Conservation (phyloP, 2,888 invertebrate genomes). For the Dascillus cervinus region DNA sequence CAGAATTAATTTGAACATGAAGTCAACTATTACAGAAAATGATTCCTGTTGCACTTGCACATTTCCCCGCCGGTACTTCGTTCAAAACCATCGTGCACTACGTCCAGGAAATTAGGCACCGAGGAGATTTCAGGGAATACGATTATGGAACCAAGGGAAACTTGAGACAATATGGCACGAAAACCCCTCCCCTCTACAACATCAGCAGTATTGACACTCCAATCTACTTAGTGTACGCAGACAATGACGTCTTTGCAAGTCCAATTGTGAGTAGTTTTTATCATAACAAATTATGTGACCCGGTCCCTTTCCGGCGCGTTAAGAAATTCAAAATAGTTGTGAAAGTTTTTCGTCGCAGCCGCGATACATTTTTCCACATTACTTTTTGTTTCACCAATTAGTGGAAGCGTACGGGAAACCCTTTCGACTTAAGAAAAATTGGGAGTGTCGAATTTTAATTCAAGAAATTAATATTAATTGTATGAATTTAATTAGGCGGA, state of each 20-base stretch:
- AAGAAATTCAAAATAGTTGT: no score
- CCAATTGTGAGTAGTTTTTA: constrained; percentile 39
- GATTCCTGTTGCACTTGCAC: constrained; percentile 59
- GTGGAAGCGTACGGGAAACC: no score
- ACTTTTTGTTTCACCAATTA: no score
- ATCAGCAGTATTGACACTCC: constrained; percentile 55
- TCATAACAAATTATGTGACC: neutral
- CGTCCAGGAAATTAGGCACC: constrained; percentile 50
- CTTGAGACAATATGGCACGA: constrained; percentile 49
- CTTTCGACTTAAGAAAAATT: no score
- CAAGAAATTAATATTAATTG: no score
- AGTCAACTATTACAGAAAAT: constrained; percentile 44
- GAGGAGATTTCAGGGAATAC: constrained; percentile 47
- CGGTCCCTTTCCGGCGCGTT: neutral
- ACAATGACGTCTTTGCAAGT: constrained; percentile 68
- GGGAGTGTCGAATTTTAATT: no score
- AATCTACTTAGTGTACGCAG: constrained; percentile 57
- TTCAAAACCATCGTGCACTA: constrained; percentile 65
- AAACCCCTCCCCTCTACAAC: constrained; percentile 55
- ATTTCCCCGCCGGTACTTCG: constrained; percentile 69
- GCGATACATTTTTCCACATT: no score
- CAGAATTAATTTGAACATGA: no score
- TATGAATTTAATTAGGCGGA: no score
- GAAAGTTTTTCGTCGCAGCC: no score
- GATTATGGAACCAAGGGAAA: constrained; percentile 61